Percentiles rank a stretch among this genome's conserved stretches.
These are phyloP conservation scores for Resseliella maxima DNA, from an alignment of 2,888 invertebrate genomes.

Conservation along the genomic window DNA sequence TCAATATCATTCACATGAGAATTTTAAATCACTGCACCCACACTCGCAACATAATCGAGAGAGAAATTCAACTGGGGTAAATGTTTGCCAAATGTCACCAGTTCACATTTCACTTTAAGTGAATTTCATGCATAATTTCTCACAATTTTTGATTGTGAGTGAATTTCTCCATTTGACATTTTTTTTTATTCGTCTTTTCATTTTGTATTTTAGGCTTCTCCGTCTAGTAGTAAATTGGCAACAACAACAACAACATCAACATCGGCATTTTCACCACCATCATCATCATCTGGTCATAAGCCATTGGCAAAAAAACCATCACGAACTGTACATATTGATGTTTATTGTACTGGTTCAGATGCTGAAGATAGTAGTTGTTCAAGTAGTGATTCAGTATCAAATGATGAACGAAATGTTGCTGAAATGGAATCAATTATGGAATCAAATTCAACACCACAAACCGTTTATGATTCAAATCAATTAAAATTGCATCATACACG, in stretches of 20 bases:
- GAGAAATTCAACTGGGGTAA: neutral
- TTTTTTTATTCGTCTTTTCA: neutral
- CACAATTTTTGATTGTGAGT: neutral
- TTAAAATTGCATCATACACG: conserved; percentile 72
- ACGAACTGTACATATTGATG: conserved; percentile 79
- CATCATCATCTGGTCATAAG: conserved; percentile 62
- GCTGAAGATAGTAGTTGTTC: conserved; percentile 64
- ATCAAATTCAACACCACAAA: conserved; percentile 72
- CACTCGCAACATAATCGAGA: neutral
- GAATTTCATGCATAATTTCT: too few species aligned
- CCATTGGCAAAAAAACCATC: conserved; percentile 67
- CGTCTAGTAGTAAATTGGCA: neutral
- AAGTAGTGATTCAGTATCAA: conserved; percentile 63
- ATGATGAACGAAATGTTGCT: conserved; percentile 63
- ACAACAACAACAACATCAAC: too few species aligned
- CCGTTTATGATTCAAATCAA: conserved; percentile 74
- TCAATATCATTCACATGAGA: conserved; percentile 1
- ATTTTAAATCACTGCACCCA: neutral
- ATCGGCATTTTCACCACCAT: conserved; percentile 61
- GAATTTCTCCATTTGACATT: too few species aligned
- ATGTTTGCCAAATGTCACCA: neutral
- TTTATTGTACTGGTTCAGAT: conserved; percentile 78
- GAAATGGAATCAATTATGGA: conserved; percentile 67
- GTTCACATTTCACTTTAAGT: too few species aligned
- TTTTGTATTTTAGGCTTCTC: neutral